These are phyloP conservation scores for Delichon dasypus DNA, from an alignment of 2,797 vertebrate genomes.

Conservation along the genomic window DNA sequence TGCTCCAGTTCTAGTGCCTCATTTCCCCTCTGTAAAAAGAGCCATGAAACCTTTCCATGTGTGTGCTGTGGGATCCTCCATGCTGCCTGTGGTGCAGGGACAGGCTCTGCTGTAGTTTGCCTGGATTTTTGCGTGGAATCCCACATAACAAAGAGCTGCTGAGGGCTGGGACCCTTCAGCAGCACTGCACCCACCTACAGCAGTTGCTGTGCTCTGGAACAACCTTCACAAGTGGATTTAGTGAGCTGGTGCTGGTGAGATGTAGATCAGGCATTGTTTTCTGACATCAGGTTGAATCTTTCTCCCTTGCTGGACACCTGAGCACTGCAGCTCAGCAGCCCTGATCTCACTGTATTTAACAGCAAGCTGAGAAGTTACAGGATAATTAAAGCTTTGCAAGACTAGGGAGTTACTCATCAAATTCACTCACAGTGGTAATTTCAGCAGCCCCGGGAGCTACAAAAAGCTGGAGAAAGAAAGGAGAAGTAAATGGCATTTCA, in stretches of 20 bases:
- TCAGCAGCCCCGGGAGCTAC: not conserved
- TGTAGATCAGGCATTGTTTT: not conserved
- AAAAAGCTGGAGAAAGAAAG: not conserved
- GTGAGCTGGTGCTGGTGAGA: not conserved
- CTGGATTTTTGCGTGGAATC: not conserved
- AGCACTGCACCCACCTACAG: not conserved
- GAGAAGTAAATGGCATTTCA: not conserved
- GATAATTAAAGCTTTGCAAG: conserved; percentile 13
- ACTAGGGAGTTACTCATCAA: not conserved
- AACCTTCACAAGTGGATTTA: not conserved
- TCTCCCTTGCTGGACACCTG: not conserved
- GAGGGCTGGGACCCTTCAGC: not conserved
- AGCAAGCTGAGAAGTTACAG: not conserved
- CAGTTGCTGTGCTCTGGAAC: not conserved
- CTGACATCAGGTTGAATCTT: not conserved
- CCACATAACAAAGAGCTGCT: not conserved
- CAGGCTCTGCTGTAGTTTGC: not conserved
- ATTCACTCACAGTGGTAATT: not conserved
- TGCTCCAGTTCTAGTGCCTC: not conserved
- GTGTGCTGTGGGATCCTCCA: accelerated
- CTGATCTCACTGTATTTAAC: not conserved
- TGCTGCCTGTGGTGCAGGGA: accelerated
- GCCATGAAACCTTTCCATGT: not conserved
- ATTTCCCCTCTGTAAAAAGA: not conserved
- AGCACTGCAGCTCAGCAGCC: not conserved